Base-by-base conservation (phyloP, 1,140 invertebrate genomes). In the Cydia splendana region DNA sequence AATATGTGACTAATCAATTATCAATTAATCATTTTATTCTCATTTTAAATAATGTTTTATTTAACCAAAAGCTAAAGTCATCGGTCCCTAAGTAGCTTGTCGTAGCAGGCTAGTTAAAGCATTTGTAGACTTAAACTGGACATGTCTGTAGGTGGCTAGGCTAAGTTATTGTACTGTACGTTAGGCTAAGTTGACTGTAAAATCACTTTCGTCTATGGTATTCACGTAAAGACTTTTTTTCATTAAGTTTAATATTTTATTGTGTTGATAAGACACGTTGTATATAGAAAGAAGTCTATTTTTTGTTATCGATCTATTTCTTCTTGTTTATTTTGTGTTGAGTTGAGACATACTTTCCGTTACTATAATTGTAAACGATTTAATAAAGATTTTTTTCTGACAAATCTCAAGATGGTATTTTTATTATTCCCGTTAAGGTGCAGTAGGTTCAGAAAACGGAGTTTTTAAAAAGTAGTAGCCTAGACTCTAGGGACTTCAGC, bases 51-150 rank as follows among this genome's bases (percentile, higher is more conserved):
- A 45, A 45, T 15, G 45, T 48, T 48, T 48, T 48, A 13, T 4
- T 48, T 9, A 51, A 51, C 53, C 5, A 24, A 24, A 62, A 62
- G 18, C 20, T 42, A 42, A 20, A 62, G 82, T 78, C 81, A 75
- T 81, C 81, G 83, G 82, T 87, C 87, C 89, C 78, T 75, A 76
- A 71, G 67, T 88, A 87, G 91, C 91, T 93, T 93, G 91, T 88
- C 82, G 80, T 90, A 89, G 87, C 91, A 91, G 88, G 91, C 91
- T 93, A 90, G 87, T 82, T 87, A 76, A 92, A 91, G 91, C 91
- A 93, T 93, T 93, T 91, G 88, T 93, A 93, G 91, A 87, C 73
- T 91, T 89, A 91, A 88, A 81, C 78, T 76, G 77, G 86, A 86
- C 87, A 85, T 88, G 81, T 88, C 83, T 84, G 84, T 91, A 90